Evolutionary conservation across 2,113 vertebrate genomes (phyloP), one percentile per base, ranked within the genome.

Genomic region (Syngnathus scovelli): DNA sequence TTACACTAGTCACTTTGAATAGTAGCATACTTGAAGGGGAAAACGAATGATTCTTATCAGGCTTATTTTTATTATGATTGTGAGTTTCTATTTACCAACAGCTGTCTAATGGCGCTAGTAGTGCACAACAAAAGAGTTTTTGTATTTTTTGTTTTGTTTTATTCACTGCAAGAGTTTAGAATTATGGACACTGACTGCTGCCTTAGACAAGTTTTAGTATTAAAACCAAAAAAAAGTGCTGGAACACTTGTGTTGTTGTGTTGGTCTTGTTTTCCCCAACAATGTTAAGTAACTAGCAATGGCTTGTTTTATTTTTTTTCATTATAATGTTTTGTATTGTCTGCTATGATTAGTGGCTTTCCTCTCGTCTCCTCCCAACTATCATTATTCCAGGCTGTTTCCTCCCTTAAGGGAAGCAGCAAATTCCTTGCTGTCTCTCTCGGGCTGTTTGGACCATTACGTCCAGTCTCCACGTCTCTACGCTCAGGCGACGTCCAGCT

Each of bases 201-300:
- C 88, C 85, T 85, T 89, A 89, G 89, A 88, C 54, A 83, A 88
- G 81, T 76, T 89, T 89, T 89, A 92, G 90, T 90, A 93, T 95
- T 94, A 93, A 93, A 92, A 81, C 23, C 43, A 87, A 66, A 59
- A 48, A 48, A 66, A 66, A 61, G 60, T 76, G 23, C 72, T 70
- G 33, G 82, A 81, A 81, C 33, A 0, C 68, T 52, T 66, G 37
- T 39, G 27, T 64, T 3, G n/a, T 33, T 70, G 19, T 68, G 2
- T 69, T 68, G 48, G 3, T 59, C 36, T 11, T 61, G 5, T 37
- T 43, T 39, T 7, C 12, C 11, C 36, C 27, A 41, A 41, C 9
- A 21, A 41, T 33, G 27, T 33, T 33, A 33, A 33, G 27, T 33
- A 33, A 33, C 27, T 33, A 33, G 27, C 27, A 33, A 33, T 33